Base-by-base conservation (phyloP, 2,797 vertebrate species). In the Sus cebifrons region DNA sequence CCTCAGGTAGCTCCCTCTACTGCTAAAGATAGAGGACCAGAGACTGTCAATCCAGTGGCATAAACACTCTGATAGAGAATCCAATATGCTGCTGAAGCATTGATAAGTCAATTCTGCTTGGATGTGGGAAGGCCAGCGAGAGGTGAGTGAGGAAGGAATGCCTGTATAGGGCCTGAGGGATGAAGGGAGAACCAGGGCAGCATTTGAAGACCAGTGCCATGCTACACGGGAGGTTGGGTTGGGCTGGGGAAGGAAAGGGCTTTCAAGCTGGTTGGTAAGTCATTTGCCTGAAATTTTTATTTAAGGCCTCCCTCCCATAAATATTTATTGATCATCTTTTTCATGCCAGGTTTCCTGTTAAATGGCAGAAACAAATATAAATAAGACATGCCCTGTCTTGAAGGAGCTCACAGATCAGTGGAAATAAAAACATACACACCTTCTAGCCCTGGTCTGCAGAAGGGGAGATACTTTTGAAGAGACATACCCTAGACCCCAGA, bases 11-110 rank as follows among this genome's bases (percentile, higher is more conserved):
- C 64, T 86, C 65, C 27, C 0, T 67, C 56, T 62, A 6, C 21
- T 36, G 64, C 36, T 79, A 25, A 68, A 44, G 85, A 64, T 11
- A 71, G 17, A 54, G 6, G 13, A 60, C 11, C 11, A 14, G 52
- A 67, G 56, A 32, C 20, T 29, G 12, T 54, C 29, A 10, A 3
- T 20, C 40, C 17, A 13, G 25, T 3, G 16, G 62, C 25, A 29
- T 11, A 56, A 65, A 65, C 15, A 32, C 12, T 17, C 0, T 75
- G 2, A 13, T 0, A 2, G 20, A 15, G 15, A 1, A 4, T 12
- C 71, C 62, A 84, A 2, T 1, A 2, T 7, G 23, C 71, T n/a
- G 6, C 0, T 20, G 62, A 81, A 44, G 70, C 17, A 3, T 18
- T 8, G 71, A 25, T 25, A 6, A 3, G 23, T 29, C 32, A 4